Evolutionary conservation across 2,797 vertebrate genomes (phyloP).

Genomic region (Chromobotia macracanthus): DNA sequence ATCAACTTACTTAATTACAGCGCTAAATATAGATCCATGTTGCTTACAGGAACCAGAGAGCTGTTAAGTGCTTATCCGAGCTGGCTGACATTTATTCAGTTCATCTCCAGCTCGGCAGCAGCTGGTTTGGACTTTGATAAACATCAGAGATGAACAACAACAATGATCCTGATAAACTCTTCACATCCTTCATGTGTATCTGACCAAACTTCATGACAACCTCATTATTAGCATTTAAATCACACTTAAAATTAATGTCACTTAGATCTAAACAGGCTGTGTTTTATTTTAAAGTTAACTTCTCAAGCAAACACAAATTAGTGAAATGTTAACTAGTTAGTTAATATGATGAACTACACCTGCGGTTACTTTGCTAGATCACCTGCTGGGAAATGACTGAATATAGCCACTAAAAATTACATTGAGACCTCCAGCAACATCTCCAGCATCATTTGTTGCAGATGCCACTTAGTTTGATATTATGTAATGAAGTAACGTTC

Average conservation of each 20-base stretch:
- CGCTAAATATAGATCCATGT: conserved; percentile 71
- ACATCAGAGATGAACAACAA: conserved; percentile 53
- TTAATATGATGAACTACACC: too few relatives aligned
- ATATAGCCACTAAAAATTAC: too few relatives aligned
- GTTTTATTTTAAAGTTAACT: neutral
- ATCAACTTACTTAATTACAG: conserved; percentile 62
- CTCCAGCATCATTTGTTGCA: too few relatives aligned
- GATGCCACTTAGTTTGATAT: too few relatives aligned
- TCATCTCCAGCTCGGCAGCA: conserved; percentile 56
- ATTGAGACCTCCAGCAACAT: too few relatives aligned
- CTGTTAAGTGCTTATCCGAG: conserved; percentile 64
- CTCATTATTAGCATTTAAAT: conserved; percentile 20
- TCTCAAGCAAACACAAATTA: neutral
- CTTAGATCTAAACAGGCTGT: neutral
- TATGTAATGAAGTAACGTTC: too few relatives aligned
- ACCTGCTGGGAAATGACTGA: too few relatives aligned
- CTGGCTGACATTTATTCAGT: conserved; percentile 65
- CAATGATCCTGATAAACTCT: conserved; percentile 44
- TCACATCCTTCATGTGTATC: neutral
- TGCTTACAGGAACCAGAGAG: conserved; percentile 61
- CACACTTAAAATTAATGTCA: neutral
- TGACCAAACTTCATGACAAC: neutral
- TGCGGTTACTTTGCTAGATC: too few relatives aligned
- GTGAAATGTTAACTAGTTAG: too few relatives aligned
- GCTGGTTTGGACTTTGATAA: conserved; percentile 67